Evolutionary conservation across 37 sponge, comb jelly and placozoan genomes (phyloP).

Genomic region (Dysidea cf. avara): DNA sequence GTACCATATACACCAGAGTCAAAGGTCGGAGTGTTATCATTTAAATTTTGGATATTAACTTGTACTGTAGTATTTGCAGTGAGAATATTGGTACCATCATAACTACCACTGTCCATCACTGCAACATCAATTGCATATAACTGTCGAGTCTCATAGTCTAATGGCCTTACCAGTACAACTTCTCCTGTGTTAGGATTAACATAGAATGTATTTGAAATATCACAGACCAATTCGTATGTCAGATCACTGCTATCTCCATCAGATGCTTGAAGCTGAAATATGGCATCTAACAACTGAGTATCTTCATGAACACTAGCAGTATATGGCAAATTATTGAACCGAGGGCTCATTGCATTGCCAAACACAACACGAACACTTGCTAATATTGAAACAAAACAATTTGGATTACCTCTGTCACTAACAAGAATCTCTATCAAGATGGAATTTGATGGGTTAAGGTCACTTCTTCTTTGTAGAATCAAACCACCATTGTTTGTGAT

Average conservation of each 20-base stretch:
- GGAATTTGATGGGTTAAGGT: too few species aligned
- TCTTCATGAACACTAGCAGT: slow-evolving; percentile 44
- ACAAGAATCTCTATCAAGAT: slow-evolving; percentile 3
- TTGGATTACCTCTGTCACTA: slow-evolving; percentile 35
- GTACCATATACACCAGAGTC: slow-evolving; percentile 61
- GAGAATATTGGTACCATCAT: slow-evolving; percentile 49
- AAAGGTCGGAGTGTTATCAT: slow-evolving; percentile 54
- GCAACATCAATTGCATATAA: slow-evolving; percentile 24
- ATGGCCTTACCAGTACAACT: slow-evolving; percentile 33
- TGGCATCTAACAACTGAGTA: slow-evolving; percentile 12
- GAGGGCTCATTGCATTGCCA: slow-evolving; percentile 14
- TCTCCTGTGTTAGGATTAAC: slow-evolving; percentile 48
- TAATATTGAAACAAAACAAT: not conserved
- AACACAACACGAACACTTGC: slow-evolving; percentile 35
- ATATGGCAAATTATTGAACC: slow-evolving; percentile 9
- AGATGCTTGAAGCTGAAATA: slow-evolving; percentile 35
- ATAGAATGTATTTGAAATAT: slow-evolving; percentile 30
- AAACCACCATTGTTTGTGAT: slow-evolving; percentile 29
- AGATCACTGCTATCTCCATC: slow-evolving; percentile 55
- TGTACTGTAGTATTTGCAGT: slow-evolving; percentile 23
- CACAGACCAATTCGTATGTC: slow-evolving; percentile 22
- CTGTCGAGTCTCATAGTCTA: slow-evolving; percentile 48
- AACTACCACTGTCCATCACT: slow-evolving; percentile 62
- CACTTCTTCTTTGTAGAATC: not conserved
- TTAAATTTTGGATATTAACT: slow-evolving; percentile 44